Evolutionary conservation across 2,797 vertebrate species (phyloP).

Genomic region (Myripristis jacobus): DNA sequence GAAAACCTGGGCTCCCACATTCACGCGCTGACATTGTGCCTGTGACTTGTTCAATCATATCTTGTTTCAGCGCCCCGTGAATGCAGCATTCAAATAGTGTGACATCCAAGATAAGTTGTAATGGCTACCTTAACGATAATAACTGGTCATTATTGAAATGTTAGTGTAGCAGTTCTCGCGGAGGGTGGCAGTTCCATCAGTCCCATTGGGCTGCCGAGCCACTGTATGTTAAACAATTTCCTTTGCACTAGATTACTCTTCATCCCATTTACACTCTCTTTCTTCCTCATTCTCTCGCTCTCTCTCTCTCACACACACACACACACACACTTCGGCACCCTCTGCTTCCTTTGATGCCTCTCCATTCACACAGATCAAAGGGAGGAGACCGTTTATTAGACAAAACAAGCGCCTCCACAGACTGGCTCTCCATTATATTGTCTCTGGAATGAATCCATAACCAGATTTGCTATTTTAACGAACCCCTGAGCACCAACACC

Average conservation of each 20-base stretch:
- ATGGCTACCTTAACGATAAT: slow-evolving; percentile 46
- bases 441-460: slow-evolving; percentile 45
- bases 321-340: slow-evolving; percentile 22
- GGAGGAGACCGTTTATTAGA: slow-evolving; percentile 64
- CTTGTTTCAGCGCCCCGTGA: slow-evolving; percentile 14
- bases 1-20: slow-evolving; percentile 7
- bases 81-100: slow-evolving; percentile 40
- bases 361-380: slow-evolving; percentile 78
- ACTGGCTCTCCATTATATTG: slow-evolving; percentile 17
- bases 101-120: slow-evolving; percentile 53
- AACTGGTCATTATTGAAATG: slow-evolving; percentile 66
- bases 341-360: slow-evolving; percentile 72
- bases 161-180: slow-evolving; percentile 55
- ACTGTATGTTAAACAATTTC: slow-evolving; percentile 65
- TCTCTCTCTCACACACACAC: slow-evolving; percentile 9
- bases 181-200: slow-evolving; percentile 45
- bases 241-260: slow-evolving; percentile 59
- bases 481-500: slow-evolving; percentile 59
- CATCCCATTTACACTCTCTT: slow-evolving; percentile 42
- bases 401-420: slow-evolving; percentile 59
- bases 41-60: slow-evolving; percentile 43
- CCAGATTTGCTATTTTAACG: slow-evolving; percentile 71
- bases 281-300: background rate
- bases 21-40: slow-evolving; percentile 14
- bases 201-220: slow-evolving; percentile 42